Evolutionary conservation across 2,888 invertebrate genomes (phyloP).

Genomic region (Halocaridina rubra): DNA sequence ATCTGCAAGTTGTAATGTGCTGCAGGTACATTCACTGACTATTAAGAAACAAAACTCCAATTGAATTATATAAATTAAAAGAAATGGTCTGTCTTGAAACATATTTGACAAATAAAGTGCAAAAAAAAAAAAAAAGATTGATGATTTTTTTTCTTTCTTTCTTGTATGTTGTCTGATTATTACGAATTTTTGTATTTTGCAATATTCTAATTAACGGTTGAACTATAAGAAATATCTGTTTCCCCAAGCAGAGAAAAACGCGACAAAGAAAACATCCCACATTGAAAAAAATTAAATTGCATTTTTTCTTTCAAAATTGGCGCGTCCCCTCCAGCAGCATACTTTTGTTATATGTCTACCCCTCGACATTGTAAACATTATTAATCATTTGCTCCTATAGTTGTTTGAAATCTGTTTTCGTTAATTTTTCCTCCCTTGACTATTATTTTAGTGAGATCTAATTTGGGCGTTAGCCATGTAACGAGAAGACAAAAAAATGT

Average conservation of each 20-base stretch:
- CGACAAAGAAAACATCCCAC: neutral
- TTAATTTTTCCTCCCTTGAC: neutral
- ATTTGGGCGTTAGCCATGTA: neutral
- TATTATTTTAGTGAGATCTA: neutral
- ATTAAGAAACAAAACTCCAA: too few relatives aligned
- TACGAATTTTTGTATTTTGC: neutral
- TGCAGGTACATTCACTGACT: too few relatives aligned
- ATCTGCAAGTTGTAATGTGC: too few relatives aligned
- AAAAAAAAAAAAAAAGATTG: too few relatives aligned
- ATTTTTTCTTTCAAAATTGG: slow-evolving; percentile 35
- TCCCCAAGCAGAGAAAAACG: neutral
- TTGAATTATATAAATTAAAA: too few relatives aligned
- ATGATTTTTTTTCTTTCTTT: too few relatives aligned
- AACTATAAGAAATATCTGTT: neutral
- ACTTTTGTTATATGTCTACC: neutral
- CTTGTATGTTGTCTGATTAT: too few relatives aligned
- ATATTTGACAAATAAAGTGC: too few relatives aligned
- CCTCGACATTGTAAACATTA: neutral
- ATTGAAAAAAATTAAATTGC: too few relatives aligned
- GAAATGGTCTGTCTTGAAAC: too few relatives aligned
- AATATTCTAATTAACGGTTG: neutral
- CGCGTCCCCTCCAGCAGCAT: slow-evolving; percentile 4
- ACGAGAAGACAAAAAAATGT: slow-evolving; percentile 22
- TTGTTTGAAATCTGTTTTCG: neutral
- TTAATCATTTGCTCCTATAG: neutral